Base-by-base conservation (phyloP, 2,113 vertebrate genomes). In the Alouatta palliata region DNA sequence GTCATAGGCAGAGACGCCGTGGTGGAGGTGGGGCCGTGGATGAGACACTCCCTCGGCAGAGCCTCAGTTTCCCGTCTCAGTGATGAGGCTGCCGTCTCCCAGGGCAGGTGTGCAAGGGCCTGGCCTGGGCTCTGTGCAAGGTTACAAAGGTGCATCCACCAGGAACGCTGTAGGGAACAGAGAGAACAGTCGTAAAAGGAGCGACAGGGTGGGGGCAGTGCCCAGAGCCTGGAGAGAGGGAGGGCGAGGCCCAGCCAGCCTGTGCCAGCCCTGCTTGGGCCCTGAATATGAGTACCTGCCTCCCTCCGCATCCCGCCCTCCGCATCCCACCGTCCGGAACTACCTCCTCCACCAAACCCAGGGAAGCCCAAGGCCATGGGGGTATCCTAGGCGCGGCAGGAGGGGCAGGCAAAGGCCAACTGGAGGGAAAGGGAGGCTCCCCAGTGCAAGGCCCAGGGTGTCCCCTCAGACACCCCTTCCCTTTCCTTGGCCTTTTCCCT, bases 401-500 rank as follows among this genome's bases (percentile, higher is more conserved):
- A 6, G 16, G 79, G 43, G 54, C 1, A 8, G 32, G 13, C 21
- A 21, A 27, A 64, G 77, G 20, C 70, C 45, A 9, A 8, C 2
- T 35, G 54, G 88, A 56, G 19, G n/a, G 68, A 52, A 16, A 14
- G 58, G 71, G 49, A 52, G 17, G 35, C 43, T 47, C 40, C 11
- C 3, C 82, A 16, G 19, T 1, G 1, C 0, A 0, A 13, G n/a
- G 66, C 21, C 27, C 8, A 0, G 27, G 79, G 14, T 19, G 3
- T 7, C 35, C 49, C 37, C 37, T 49, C 3, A 20, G 30, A 32
- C 0, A 0, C 56, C 12, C 81, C 4, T 16, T 13, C n/a, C 40
- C 0, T 0, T 12, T 19, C 8, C 0, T 0, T 1, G 0, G 40
- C 32, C 19, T 32, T 49, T 49, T 20, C 25, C 14, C 40, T 35